These are phyloP conservation scores for Gopherus flavomarginatus DNA, from an alignment of 2,113 vertebrate genomes.

Conservation along the genomic window DNA sequence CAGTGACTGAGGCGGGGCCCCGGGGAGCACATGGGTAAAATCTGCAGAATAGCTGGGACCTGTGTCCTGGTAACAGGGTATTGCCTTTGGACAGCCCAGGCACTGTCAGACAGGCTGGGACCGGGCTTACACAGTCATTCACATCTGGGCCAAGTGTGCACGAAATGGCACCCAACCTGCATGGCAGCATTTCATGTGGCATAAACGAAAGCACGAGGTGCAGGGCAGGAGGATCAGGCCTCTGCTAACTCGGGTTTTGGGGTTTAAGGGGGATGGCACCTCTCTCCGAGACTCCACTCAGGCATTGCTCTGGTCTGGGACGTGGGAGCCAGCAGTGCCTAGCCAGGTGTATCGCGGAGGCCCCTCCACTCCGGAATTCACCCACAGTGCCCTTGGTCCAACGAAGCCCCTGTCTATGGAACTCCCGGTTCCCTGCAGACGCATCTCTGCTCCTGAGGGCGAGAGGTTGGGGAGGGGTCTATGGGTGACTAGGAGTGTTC, in stretches of 20 bases:
- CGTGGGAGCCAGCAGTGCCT: neutral
- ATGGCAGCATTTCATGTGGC: neutral
- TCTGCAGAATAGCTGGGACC: neutral
- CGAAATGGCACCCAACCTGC: neutral
- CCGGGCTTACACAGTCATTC: neutral
- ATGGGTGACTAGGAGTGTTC: neutral
- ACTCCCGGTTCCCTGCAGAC: neutral
- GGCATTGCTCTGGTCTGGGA: neutral
- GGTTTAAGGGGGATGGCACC: neutral
- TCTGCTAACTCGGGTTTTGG: fast-evolving
- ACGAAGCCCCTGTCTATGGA: neutral
- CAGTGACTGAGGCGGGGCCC: neutral
- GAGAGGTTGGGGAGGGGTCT: neutral
- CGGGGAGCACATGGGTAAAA: neutral
- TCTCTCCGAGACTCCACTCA: neutral
- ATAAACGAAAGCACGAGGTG: fast-evolving
- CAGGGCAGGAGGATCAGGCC: neutral
- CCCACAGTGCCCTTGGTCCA: neutral
- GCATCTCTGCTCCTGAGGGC: fast-evolving
- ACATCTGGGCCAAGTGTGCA: neutral
- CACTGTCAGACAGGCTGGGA: neutral
- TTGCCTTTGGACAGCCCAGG: neutral
- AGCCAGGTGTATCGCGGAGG: neutral
- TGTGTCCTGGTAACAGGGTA: neutral
- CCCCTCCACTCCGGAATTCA: neutral